These are phyloP conservation scores for Stomorhina lunata DNA, from an alignment of 2,888 invertebrate genomes.

Conservation along the genomic window DNA sequence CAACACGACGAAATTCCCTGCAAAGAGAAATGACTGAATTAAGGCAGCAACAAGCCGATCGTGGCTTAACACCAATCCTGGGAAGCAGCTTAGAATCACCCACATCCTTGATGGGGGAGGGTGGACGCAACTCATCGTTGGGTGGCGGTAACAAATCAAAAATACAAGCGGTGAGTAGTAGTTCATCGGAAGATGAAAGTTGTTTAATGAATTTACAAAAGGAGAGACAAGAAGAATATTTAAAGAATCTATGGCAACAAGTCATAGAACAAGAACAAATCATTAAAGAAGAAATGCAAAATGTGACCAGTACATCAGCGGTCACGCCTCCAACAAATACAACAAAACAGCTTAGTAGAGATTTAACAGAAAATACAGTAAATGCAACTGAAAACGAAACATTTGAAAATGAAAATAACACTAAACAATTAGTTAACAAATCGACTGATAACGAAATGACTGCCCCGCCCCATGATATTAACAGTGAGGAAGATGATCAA, in stretches of 20 bases:
- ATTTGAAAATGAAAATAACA: slow-evolving; percentile 3
- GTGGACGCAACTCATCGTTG: not conserved
- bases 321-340: not conserved
- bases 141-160: slow-evolving; percentile 40
- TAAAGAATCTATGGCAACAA: slow-evolving; percentile 75
- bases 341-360: not conserved
- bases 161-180: slow-evolving; percentile 76
- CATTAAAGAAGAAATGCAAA: slow-evolving; percentile 37
- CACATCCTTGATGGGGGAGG: slow-evolving; percentile 61
- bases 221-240: slow-evolving; percentile 67
- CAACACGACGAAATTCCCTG: slow-evolving; percentile 73
- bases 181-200: slow-evolving; percentile 74
- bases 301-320: not conserved
- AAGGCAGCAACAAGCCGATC: slow-evolving; percentile 68
- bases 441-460: slow-evolving; percentile 10
- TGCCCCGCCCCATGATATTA: not conserved
- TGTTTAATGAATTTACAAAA: slow-evolving; percentile 66
- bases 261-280: slow-evolving; percentile 72
- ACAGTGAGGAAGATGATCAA: not conserved
- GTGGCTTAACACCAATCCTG: slow-evolving; percentile 71
- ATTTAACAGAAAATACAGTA: not conserved
- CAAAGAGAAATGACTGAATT: slow-evolving; percentile 73
- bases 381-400: not conserved
- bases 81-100: slow-evolving; percentile 69
- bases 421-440: slow-evolving; percentile 22